Evolutionary conservation across 1,140 invertebrate genomes (phyloP).

Genomic region (Anoplophora glabripennis): DNA sequence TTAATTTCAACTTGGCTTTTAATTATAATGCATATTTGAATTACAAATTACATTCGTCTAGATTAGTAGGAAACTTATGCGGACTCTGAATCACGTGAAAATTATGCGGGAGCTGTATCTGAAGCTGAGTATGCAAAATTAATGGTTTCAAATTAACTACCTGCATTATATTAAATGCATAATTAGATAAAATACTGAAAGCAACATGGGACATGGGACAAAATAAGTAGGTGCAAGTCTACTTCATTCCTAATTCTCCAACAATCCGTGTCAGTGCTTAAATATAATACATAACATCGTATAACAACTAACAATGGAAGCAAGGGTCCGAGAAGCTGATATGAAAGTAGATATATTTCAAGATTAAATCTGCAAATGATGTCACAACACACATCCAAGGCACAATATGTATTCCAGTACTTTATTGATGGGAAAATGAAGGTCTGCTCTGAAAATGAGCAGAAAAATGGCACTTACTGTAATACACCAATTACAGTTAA

Average conservation of each 20-base stretch:
- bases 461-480: conserved; percentile 28
- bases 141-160: too few relatives aligned
- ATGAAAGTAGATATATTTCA: conserved; percentile 39
- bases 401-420: conserved; percentile 47
- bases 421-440: conserved; percentile 19
- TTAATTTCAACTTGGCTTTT: too few relatives aligned
- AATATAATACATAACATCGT: conserved; percentile 1
- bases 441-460: conserved; percentile 4
- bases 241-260: conserved; percentile 14
- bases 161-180: neutral
- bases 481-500: conserved; percentile 10
- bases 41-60: too few relatives aligned
- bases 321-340: conserved; percentile 45
- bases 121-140: too few relatives aligned
- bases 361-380: conserved; percentile 35
- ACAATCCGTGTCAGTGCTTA: conserved; percentile 39
- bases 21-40: too few relatives aligned
- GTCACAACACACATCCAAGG: conserved; percentile 44
- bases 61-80: too few relatives aligned
- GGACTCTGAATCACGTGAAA: too few relatives aligned
- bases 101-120: too few relatives aligned
- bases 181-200: conserved; percentile 10
- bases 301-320: conserved; percentile 22
- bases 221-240: neutral
- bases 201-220: conserved; percentile 13